Evolutionary conservation across 2,888 invertebrate species (phyloP), one percentile per base, ranked within the genome.

Genomic region (Chaetogeoica ovagalla): DNA sequence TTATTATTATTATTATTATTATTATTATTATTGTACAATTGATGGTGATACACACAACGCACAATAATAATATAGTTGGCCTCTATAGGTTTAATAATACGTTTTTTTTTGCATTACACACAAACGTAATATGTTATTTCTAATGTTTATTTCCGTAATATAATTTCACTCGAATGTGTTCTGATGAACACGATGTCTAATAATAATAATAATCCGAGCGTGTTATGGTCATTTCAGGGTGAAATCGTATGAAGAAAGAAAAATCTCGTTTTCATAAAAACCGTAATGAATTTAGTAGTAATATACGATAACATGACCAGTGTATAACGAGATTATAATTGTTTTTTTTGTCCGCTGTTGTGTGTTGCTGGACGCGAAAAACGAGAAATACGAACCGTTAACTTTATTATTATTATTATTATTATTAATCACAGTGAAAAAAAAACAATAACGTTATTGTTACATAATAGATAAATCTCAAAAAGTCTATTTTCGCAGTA

Each of bases 51-150:
- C n/a, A n/a, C n/a, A n/a, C n/a, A n/a, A n/a, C n/a, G n/a, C n/a
- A n/a, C 4, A 30, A 30, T 30, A 30, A 30, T 30, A 30, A 30
- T 30, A 30, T 30, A 30, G 30, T 30, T 30, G 30, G 30, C 30
- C 30, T 30, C 62, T 48, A 48, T n/a, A 52, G 30, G n/a, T 63
- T 37, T 63, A 63, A 73, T 72, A 62, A 73, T 55, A 73, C 15
- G 37, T 30, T 21, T n/a, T n/a, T n/a, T n/a, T n/a, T 65, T 39
- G 21, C 6, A 65, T 21, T 15, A 19, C 19, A 19, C 23, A 37
- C 30, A 9, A 43, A 72, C 30, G 60, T 48, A 23, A 60, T n/a
- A n/a, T n/a, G 21, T 48, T 60, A 60, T 71, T 70, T 5, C n/a
- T 65, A n/a, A n/a, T n/a, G 65, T 30, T 4, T 72, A 15, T 11